A percentile compares a stretch with the other conserved stretches of the same genome.
These are phyloP conservation scores for Pelochelys cantorii DNA, from an alignment of 2,797 vertebrate species.

Conservation along the genomic window DNA sequence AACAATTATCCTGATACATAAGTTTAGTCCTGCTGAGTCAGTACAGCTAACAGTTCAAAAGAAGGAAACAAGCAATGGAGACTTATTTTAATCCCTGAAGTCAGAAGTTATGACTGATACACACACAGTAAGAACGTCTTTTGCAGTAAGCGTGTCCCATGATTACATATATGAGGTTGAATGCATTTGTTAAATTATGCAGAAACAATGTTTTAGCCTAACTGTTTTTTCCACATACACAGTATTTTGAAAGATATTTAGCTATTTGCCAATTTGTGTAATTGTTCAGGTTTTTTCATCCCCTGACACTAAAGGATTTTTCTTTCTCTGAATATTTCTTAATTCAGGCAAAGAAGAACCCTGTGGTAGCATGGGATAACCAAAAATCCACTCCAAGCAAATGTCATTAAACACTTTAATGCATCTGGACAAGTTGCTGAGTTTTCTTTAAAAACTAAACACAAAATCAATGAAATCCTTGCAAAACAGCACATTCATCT, in stretches of 20 bases:
- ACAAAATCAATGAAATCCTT: neutral
- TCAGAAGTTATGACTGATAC: neutral
- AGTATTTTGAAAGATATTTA: fast-evolving
- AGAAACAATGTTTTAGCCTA: neutral
- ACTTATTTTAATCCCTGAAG: neutral
- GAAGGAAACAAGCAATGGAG: neutral
- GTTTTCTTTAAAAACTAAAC: neutral
- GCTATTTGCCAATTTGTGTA: neutral
- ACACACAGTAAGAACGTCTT: neutral
- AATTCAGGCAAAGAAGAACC: neutral
- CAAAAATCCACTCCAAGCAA: fast-evolving
- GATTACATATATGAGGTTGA: neutral
- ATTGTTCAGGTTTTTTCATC: neutral
- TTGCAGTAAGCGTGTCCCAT: too few species aligned
- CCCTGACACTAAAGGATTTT: neutral
- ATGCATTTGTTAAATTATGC: neutral
- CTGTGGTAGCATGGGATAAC: neutral
- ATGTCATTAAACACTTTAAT: neutral
- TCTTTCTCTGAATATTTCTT: neutral
- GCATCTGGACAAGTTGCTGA: neutral
- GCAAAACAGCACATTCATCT: neutral
- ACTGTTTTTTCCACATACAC: too few species aligned
- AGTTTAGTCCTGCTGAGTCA: fast-evolving
- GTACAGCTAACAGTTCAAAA: neutral
- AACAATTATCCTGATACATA: fast-evolving